Percentiles rank a stretch among this genome's conserved stretches.
Conservation (phyloP, 2,888 invertebrate species). For the Athrips mouffetella region DNA sequence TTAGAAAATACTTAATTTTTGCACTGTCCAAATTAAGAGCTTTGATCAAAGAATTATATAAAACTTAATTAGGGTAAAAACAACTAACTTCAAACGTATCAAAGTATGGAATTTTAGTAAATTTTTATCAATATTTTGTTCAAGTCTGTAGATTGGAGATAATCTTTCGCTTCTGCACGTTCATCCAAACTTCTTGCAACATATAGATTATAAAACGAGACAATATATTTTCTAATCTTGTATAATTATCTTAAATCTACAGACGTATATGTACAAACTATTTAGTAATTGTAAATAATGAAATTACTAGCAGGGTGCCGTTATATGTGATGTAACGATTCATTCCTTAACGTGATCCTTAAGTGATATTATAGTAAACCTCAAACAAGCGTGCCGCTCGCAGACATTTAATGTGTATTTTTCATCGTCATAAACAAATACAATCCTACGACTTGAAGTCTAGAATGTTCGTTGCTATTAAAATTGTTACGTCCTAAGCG, state of each 20-base stretch:
- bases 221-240: conserved; percentile 7
- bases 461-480: not conserved
- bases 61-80: too few relatives aligned
- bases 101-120: conserved; percentile 1
- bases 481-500: too few relatives aligned
- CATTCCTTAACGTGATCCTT: conserved; percentile 58
- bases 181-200: not conserved
- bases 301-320: conserved; percentile 45
- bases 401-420: conserved; percentile 21
- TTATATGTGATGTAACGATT: conserved; percentile 50
- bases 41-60: too few relatives aligned
- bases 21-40: too few relatives aligned
- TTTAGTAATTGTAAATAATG: conserved; percentile 32
- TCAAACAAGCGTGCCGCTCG: conserved; percentile 19
- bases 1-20: too few relatives aligned
- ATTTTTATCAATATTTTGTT: conserved; percentile 7
- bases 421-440: not conserved
- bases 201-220: conserved; percentile 1
- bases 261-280: conserved; percentile 38
- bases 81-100: conserved; percentile 1
- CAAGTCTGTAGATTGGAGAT: conserved; percentile 17
- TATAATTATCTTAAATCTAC: conserved; percentile 12
- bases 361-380: conserved; percentile 51
- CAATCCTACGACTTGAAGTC: not conserved
- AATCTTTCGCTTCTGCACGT: not conserved